Evolutionary conservation across 2,797 vertebrate species (phyloP).

Genomic region (Melopsittacus undulatus): DNA sequence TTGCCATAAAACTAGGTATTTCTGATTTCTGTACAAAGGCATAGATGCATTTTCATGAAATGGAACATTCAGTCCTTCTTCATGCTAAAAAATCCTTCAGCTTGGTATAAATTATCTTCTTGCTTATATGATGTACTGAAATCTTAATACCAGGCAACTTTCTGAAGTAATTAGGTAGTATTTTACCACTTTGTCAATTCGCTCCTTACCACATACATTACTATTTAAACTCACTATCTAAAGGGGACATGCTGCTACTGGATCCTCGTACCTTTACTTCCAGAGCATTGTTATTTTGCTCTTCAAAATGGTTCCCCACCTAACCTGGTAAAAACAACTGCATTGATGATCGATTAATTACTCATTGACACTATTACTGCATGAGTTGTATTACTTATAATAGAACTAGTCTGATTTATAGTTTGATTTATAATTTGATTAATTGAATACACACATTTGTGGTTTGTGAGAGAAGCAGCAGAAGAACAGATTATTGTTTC

Average conservation of each 20-base stretch:
- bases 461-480: not conserved
- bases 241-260: not conserved
- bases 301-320: not conserved
- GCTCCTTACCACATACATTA: not conserved
- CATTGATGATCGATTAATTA: not conserved
- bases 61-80: not conserved
- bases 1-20: not conserved
- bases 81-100: not conserved
- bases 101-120: not conserved
- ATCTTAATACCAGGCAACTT: not conserved
- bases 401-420: not conserved
- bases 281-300: not conserved
- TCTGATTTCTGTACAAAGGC: not conserved
- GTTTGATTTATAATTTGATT: not conserved
- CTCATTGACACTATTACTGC: not conserved
- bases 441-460: not conserved
- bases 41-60: not conserved
- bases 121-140: not conserved
- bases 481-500: not conserved
- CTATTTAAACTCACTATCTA: not conserved
- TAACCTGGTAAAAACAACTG: not conserved
- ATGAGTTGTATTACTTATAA: not conserved
- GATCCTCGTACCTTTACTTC: not conserved
- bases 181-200: not conserved
- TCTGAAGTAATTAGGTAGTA: not conserved